Base-by-base conservation (phyloP, 2,797 vertebrate genomes). In the Karalla daura region DNA sequence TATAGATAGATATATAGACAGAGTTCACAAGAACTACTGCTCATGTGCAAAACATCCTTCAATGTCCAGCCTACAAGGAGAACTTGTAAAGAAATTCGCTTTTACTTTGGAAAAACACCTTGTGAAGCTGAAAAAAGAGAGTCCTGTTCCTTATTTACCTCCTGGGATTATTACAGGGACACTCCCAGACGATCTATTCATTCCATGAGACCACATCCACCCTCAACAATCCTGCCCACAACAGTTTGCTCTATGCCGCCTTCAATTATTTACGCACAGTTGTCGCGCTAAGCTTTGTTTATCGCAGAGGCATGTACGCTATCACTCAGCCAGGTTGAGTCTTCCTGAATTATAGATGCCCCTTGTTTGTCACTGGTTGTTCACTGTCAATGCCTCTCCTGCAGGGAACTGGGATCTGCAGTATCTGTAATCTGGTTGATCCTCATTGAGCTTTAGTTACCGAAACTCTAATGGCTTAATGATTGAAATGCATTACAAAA, bases 291-390 rank as follows among this genome's bases (percentile, higher is more conserved):
- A 49, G 49, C 20, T 78, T 77, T 84, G 83, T 86, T 84, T 80
- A 80, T 71, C 56, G 55, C 72, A 40, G 53, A 28, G 39, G 35
- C 39, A 15, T 55, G 59, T 76, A n/a, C n/a, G n/a, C n/a, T n/a
- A 80, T 81, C 77, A 55, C 73, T 74, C 68, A 40, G 63, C 47
- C 63, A 45, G 66, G 64, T 80, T 61, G 70, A 68, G 63, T 45
- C 69, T 18, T 50, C 23, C 59, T 89, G 52, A 88, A 90, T 90
- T 83, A 89, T 88, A 60, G 24, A 89, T 80, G 70, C 7, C 7
- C 14, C 71, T 20, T 78, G 81, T 82, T 85, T 83, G 89, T 69
- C 68, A 64, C 41, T 51, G 60, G 23, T 80, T 84, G 62, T 84
- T 80, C 70, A 47, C 59, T 72, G 52, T 56, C 39, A 71, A 61